Evolutionary conservation across 1,140 invertebrate species (phyloP), one percentile per base, ranked within the genome.

Genomic region (Cecropterus lyciades): DNA sequence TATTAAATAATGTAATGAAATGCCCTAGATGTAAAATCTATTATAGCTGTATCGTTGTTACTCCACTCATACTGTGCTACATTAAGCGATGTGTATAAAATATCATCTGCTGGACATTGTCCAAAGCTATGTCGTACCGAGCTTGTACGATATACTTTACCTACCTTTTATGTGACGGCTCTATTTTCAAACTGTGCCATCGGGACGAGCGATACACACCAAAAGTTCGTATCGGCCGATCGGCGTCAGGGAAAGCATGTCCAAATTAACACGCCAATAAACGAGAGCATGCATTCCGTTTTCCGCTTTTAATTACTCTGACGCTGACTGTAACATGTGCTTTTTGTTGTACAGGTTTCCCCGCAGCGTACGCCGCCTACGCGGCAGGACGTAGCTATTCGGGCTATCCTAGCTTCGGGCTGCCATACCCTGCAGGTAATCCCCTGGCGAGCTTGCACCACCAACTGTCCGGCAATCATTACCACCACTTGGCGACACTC

Each of bases 381-480:
- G 97, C 97, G 93, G 97, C 97, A 88, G 97, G 97, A 92, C 96
- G 97, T 93, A 96, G 97, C 85, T 98, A 98, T 94, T 97, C 97
- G 93, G 97, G 97, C 93, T 98, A 98, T 95, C 97, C 97, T 94
- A 97, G 97, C 95, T 98, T 98, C 94, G 97, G 97, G 95, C 97
- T 98, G 93, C 97, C 97, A 90, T 98, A 98, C 93, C 97, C 97
- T 90, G 96, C 97, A 98, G 97, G 97, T 98, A 98, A 97, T 95
- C 94, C 95, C 93, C 93, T 94, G 93, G 93, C 94, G 92, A 94
- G 93, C 92, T 93, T 94, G 92, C 94, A 94, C 91, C 94, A 94
- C 90, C 93, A 93, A 91, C 93, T 94, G 86, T 94, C 94, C 91
- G 94, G 93, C 92, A 93, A 93, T 88, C 94, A 94, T 88, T 94